These are phyloP conservation scores for Alentia gelatinosa DNA, from an alignment of 2,888 invertebrate genomes.

Conservation along the genomic window DNA sequence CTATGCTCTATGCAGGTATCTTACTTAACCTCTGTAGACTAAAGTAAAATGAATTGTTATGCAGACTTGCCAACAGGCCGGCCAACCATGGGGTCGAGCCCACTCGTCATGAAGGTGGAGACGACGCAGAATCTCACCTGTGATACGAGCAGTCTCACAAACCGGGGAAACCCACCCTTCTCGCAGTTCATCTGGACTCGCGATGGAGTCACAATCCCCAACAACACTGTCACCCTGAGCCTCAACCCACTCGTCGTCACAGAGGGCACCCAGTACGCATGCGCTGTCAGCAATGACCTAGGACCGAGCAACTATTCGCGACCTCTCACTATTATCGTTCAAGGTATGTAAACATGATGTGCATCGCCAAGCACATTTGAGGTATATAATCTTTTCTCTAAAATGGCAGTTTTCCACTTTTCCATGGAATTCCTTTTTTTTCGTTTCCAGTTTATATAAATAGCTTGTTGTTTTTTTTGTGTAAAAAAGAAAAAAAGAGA, in stretches of 20 bases:
- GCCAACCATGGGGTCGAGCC: not conserved
- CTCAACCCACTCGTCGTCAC: not conserved
- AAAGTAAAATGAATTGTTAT: too few species aligned
- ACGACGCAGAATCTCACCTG: not conserved
- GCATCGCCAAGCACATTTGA: not conserved
- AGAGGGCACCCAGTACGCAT: not conserved
- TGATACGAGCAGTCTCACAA: not conserved
- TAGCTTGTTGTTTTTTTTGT: too few species aligned
- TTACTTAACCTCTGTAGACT: too few species aligned
- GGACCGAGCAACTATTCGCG: not conserved
- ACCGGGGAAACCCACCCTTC: not conserved
- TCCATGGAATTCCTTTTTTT: not conserved
- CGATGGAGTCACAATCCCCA: not conserved
- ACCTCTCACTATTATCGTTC: not conserved
- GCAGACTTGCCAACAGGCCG: not conserved
- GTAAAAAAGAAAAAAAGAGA: too few species aligned
- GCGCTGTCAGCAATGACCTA: not conserved
- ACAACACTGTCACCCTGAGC: not conserved
- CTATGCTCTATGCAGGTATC: too few species aligned
- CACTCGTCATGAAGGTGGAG: not conserved
- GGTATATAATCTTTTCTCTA: too few species aligned
- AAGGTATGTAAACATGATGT: not conserved
- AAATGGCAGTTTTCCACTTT: not conserved
- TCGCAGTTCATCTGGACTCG: not conserved
- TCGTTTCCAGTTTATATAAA: not conserved